Conservation (phyloP, 2,888 invertebrate species). For the Antheraea assamensis region DNA sequence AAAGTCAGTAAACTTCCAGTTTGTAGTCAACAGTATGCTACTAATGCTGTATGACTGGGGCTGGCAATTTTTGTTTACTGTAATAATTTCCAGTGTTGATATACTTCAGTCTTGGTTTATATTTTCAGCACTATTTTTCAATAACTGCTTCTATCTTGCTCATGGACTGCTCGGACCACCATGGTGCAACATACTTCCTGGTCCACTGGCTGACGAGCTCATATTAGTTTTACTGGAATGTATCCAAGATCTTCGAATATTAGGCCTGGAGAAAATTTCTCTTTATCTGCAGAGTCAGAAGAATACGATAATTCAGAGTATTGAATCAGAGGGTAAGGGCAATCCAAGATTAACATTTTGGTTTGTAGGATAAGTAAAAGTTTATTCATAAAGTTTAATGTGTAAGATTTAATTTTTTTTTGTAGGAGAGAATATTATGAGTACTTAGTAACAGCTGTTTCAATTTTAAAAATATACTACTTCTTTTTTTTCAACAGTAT, state of each 20-base stretch:
- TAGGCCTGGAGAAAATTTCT: constrained; percentile 73
- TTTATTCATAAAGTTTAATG: neutral
- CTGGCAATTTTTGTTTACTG: no score
- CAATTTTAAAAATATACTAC: no score
- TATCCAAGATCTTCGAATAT: constrained; percentile 68
- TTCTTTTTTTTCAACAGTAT: no score
- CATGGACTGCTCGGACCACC: constrained; percentile 78
- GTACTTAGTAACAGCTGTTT: no score
- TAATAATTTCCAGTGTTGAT: no score
- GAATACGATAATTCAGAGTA: constrained; percentile 56
- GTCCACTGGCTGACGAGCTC: constrained; percentile 54
- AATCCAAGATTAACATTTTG: neutral
- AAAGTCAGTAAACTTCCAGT: no score
- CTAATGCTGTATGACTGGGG: no score
- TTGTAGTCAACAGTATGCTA: no score
- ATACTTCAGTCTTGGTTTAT: neutral
- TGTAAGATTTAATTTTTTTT: neutral
- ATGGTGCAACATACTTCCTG: constrained; percentile 63
- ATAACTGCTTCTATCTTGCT: constrained; percentile 77
- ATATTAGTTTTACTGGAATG: constrained; percentile 60
- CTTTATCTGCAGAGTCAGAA: constrained; percentile 68
- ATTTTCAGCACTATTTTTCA: constrained; percentile 74
- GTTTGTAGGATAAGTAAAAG: neutral
- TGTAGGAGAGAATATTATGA: no score
- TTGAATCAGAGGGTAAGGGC: constrained; percentile 55